phyloP scores from a whole-genome alignment of 2,888 invertebrate species.

The Erannis defoliaria region DNA sequence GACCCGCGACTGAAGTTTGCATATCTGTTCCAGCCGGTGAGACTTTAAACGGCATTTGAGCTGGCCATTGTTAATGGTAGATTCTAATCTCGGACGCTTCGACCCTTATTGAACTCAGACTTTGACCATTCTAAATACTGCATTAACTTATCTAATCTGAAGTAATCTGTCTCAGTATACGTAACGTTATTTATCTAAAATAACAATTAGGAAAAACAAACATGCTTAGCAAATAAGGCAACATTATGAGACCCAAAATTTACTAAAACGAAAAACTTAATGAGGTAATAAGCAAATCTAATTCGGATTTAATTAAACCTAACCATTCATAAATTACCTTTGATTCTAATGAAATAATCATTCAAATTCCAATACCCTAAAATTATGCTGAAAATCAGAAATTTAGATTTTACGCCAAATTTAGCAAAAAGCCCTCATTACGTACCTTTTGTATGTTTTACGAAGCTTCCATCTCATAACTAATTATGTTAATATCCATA shows the following conservation, averaged over 20 bases:
- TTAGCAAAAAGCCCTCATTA: constrained; percentile 7
- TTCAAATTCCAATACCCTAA: neutral
- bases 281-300: neutral
- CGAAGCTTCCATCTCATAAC: constrained; percentile 27
- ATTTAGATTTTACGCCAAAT: neutral
- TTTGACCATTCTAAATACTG: neutral
- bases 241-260: too few species aligned
- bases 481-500: constrained; percentile 35
- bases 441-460: constrained; percentile 16
- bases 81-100: constrained; percentile 22
- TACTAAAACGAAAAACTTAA: constrained; percentile 1
- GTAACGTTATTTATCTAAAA: too few species aligned
- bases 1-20: constrained; percentile 59
- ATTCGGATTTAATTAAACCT: neutral
- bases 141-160: neutral
- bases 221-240: too few species aligned
- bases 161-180: too few species aligned
- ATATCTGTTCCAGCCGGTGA: constrained; percentile 51
- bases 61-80: constrained; percentile 28
- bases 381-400: neutral
- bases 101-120: constrained; percentile 7
- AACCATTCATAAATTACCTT: constrained; percentile 4
- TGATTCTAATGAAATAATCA: neutral
- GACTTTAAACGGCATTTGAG: constrained; percentile 29
- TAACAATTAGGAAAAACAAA: too few species aligned